These are phyloP conservation scores for Drosophila azteca DNA, from an alignment of 1,140 invertebrate species.

Conservation along the genomic window DNA sequence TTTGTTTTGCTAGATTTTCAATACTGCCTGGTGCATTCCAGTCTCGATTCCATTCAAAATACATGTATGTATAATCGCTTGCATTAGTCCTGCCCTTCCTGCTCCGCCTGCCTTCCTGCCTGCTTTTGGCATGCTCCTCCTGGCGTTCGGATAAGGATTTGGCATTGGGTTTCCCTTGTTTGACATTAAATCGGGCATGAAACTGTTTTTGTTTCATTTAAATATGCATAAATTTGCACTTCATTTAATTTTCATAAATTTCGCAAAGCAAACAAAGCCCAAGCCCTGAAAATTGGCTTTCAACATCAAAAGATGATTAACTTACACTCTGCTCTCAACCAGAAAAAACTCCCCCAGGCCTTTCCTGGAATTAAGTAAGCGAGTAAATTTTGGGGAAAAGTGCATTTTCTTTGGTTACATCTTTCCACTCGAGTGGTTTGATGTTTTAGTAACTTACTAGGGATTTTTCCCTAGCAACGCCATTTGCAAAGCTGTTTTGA, in stretches of 20 bases:
- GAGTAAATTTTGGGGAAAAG: not conserved
- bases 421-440: not conserved
- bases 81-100: constrained; percentile 28
- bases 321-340: no score
- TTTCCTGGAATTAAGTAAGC: not conserved
- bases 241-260: constrained; percentile 57
- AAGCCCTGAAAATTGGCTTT: not conserved
- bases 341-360: no score
- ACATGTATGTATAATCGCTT: constrained; percentile 50
- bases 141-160: constrained; percentile 33
- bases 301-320: no score
- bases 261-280: constrained; percentile 30
- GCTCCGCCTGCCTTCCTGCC: not conserved
- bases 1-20: constrained; percentile 62
- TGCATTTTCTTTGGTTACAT: not conserved
- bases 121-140: constrained; percentile 12
- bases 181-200: constrained; percentile 56
- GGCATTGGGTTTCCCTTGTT: constrained; percentile 35
- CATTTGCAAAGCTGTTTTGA: no score
- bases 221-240: constrained; percentile 69
- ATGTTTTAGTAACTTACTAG: no score
- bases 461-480: no score
- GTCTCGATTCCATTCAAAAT: constrained; percentile 37
- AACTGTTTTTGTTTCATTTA: constrained; percentile 66
- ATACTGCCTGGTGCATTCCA: constrained; percentile 38